phyloP scores from a whole-genome alignment of 1,140 invertebrate genomes.

The Diachasmimorpha longicaudata region DNA sequence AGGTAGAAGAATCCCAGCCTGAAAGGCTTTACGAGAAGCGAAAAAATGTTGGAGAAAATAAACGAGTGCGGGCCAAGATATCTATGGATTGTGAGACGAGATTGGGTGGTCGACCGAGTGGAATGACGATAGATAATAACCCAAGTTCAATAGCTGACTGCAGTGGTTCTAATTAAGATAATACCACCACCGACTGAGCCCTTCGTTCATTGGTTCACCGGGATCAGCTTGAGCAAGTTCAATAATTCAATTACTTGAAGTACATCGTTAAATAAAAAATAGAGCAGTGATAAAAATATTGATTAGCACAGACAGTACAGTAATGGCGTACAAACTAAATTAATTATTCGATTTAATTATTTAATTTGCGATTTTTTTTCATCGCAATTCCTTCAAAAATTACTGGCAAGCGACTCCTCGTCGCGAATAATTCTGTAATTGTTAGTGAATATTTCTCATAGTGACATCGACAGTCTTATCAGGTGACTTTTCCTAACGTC shows the following conservation, averaged over 20 bases:
- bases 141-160: not conserved
- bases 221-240: not conserved
- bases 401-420: too few species aligned
- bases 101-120: constrained; percentile 4
- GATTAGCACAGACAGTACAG: too few species aligned
- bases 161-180: constrained; percentile 23
- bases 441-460: too few species aligned
- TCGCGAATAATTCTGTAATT: too few species aligned
- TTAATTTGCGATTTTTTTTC: too few species aligned
- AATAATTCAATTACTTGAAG: constrained; percentile 2
- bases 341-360: too few species aligned
- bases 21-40: not conserved
- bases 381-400: too few species aligned
- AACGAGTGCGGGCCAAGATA: not conserved
- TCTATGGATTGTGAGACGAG: not conserved
- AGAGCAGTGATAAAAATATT: too few species aligned
- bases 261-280: not conserved
- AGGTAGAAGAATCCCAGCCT: not conserved
- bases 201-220: not conserved
- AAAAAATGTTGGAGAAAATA: not conserved
- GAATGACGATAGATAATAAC: constrained; percentile 16
- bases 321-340: too few species aligned
- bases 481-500: not conserved
- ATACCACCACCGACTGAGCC: not conserved
- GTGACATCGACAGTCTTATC: not conserved